phyloP scores from a whole-genome alignment of 2,888 invertebrate species.

The Phaonia tiefii region DNA sequence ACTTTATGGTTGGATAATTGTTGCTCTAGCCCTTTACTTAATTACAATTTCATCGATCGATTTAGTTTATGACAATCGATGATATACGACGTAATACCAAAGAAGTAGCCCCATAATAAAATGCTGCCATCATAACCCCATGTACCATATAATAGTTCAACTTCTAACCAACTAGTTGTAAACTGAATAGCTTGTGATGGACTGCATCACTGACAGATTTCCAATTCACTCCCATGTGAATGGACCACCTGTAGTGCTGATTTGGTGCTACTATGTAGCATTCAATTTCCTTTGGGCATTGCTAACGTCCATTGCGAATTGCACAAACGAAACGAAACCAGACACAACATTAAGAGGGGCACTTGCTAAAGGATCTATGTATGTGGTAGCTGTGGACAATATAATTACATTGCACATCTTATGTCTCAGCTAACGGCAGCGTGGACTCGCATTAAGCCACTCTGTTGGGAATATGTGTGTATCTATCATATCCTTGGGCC shows the following conservation, averaged over 20 bases:
- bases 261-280: constrained; percentile 67
- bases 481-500: constrained; percentile 54
- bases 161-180: neutral
- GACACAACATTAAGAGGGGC: neutral
- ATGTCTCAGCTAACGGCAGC: constrained; percentile 43
- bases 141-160: too few relatives aligned
- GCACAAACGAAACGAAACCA: too few relatives aligned
- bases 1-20: too few relatives aligned
- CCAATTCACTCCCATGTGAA: neutral
- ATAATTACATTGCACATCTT: constrained; percentile 70
- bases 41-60: too few relatives aligned
- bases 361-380: constrained; percentile 38
- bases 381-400: constrained; percentile 68
- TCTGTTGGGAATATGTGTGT: constrained; percentile 66
- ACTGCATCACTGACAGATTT: neutral
- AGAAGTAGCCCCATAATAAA: too few relatives aligned
- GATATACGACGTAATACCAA: too few relatives aligned
- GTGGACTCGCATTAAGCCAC: constrained; percentile 29
- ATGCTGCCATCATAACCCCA: too few relatives aligned
- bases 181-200: neutral
- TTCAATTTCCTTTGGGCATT: too few relatives aligned
- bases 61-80: too few relatives aligned
- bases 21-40: too few relatives aligned
- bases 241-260: constrained; percentile 70
- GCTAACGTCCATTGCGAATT: too few relatives aligned